These are phyloP conservation scores for Sylvicola fuscatus DNA, from an alignment of 2,888 invertebrate species.

Conservation along the genomic window DNA sequence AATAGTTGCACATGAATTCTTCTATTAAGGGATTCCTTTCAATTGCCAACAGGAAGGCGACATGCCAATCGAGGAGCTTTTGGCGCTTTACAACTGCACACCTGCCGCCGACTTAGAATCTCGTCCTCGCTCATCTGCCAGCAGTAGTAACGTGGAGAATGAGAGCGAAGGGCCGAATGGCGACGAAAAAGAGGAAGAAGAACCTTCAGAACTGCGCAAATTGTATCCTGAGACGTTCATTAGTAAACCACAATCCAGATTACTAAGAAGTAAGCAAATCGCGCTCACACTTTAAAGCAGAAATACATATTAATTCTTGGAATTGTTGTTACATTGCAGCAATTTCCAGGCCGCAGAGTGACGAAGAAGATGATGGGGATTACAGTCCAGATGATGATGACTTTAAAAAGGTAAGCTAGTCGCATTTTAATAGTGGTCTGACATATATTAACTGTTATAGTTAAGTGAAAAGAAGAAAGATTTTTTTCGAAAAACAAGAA, in stretches of 20 bases:
- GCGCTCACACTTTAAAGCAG: too few species aligned
- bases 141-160: constrained; percentile 20
- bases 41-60: constrained; percentile 49
- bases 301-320: too few species aligned
- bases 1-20: constrained; percentile 8
- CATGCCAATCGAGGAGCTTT: constrained; percentile 85
- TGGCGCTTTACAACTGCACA: constrained; percentile 64
- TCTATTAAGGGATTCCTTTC: too few species aligned
- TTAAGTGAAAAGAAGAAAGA: background rate
- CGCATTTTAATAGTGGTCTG: background rate
- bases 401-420: constrained; percentile 46
- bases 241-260: constrained; percentile 22
- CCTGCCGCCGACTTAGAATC: constrained; percentile 27
- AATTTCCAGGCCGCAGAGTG: constrained; percentile 55
- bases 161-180: constrained; percentile 12
- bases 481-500: too few species aligned
- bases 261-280: constrained; percentile 27
- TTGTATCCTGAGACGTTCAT: constrained; percentile 27
- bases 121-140: background rate
- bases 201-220: constrained; percentile 32
- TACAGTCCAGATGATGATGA: constrained; percentile 73
- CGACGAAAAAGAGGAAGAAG: constrained; percentile 9
- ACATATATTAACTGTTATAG: background rate
- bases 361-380: constrained; percentile 56
- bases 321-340: constrained; percentile 14